Evolutionary conservation across 2,888 invertebrate genomes (phyloP).

Genomic region (Halictus ligatus): DNA sequence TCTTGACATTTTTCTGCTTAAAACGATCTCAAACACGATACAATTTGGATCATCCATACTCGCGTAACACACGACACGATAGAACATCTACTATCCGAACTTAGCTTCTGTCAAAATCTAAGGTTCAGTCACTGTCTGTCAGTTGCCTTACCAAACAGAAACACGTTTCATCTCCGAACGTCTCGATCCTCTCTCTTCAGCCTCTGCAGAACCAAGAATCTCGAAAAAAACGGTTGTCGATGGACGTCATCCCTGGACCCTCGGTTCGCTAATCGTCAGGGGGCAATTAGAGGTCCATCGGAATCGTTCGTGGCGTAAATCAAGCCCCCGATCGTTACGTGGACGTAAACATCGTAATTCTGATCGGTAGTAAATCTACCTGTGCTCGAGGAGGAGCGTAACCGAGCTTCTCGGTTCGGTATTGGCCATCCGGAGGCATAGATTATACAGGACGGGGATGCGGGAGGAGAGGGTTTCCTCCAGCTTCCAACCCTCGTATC

Average conservation of each 20-base stretch:
- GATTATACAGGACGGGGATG: conserved; percentile 71
- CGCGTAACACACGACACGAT: too few relatives aligned
- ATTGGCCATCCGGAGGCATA: conserved; percentile 80
- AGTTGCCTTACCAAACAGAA: too few relatives aligned
- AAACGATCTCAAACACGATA: too few relatives aligned
- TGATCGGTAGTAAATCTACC: conserved; percentile 56
- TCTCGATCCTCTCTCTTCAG: too few relatives aligned
- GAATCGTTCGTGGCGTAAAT: conserved; percentile 29
- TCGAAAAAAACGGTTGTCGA: not conserved
- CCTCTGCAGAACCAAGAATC: not conserved
- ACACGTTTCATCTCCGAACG: too few relatives aligned
- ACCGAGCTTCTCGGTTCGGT: conserved; percentile 62
- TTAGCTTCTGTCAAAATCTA: too few relatives aligned
- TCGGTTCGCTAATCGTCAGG: conserved; percentile 25
- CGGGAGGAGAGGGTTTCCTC: conserved; percentile 50
- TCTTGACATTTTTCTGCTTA: too few relatives aligned
- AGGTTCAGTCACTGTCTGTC: too few relatives aligned
- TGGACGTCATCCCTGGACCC: not conserved
- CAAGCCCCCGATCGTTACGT: conserved; percentile 42
- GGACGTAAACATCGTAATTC: conserved; percentile 53
- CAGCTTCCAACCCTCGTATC: conserved; percentile 53
- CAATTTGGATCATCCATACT: too few relatives aligned
- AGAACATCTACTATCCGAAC: too few relatives aligned
- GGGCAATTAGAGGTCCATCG: conserved; percentile 37
- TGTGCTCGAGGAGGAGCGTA: conserved; percentile 34